Evolutionary conservation across 2,113 vertebrate genomes (phyloP).

Genomic region (Coreoperca whiteheadi): DNA sequence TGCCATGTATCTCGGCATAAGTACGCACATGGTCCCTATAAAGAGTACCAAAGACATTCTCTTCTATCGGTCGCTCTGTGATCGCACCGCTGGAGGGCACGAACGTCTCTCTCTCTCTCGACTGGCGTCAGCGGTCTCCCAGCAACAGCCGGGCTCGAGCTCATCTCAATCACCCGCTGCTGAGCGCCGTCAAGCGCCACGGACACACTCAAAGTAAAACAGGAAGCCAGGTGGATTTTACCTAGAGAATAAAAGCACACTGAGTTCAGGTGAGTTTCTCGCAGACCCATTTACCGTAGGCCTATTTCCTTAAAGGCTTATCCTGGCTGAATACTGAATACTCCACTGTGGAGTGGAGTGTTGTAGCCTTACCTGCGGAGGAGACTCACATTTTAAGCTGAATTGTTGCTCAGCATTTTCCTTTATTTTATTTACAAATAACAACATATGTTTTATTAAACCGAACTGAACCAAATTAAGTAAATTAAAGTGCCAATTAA

Average conservation of each 20-base stretch:
- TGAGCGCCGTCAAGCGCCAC: conserved; percentile 41
- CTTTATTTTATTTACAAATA: too few relatives aligned
- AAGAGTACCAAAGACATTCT: neutral
- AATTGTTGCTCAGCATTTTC: too few relatives aligned
- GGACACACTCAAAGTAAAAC: neutral
- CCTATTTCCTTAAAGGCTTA: neutral
- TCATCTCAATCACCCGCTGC: conserved; percentile 59
- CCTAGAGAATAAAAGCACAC: conserved; percentile 46
- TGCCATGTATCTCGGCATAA: neutral
- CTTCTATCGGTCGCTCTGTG: conserved; percentile 1
- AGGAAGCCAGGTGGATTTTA: conserved; percentile 15
- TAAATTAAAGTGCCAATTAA: too few relatives aligned
- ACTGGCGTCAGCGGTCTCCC: conserved; percentile 83
- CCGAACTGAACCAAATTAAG: too few relatives aligned
- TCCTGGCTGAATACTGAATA: neutral
- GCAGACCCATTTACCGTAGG: neutral
- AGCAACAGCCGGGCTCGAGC: conserved; percentile 78
- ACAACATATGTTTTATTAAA: too few relatives aligned
- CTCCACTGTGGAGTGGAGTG: neutral
- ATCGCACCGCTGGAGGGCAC: conserved; percentile 74
- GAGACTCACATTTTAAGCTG: neutral
- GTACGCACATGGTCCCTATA: neutral
- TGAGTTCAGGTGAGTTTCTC: neutral
- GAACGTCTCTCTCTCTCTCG: conserved; percentile 37
- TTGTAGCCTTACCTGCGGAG: neutral